Percentiles rank a stretch among this genome's conserved stretches.
Conservation (phyloP, 2,113 vertebrate species). For the Brachyhypopomus occidentalis region DNA sequence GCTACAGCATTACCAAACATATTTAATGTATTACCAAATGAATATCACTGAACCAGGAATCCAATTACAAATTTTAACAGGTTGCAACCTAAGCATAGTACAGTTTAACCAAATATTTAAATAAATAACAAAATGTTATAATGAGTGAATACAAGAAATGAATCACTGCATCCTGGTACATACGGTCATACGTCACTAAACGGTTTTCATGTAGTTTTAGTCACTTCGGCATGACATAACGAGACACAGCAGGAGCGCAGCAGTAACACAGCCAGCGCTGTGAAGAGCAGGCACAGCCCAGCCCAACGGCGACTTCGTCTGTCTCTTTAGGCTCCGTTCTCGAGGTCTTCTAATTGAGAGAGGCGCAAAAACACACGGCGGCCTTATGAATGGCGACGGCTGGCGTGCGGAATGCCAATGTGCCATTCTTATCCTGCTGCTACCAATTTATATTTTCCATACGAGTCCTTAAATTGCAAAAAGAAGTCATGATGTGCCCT, state of each 20-base stretch:
- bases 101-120: background rate
- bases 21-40: no score
- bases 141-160: no score
- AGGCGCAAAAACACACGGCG: conserved; percentile 65
- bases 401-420: conserved; percentile 69
- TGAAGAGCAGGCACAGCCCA: background rate
- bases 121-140: background rate
- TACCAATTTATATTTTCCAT: conserved; percentile 80
- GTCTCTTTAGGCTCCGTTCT: conserved; percentile 53
- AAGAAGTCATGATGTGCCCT: conserved; percentile 70
- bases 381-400: conserved; percentile 71
- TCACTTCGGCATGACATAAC: no score
- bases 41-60: no score
- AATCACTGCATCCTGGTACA: no score
- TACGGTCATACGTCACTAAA: no score
- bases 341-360: conserved; percentile 67
- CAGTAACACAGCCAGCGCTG: background rate
- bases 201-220: no score
- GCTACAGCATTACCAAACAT: no score
- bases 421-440: conserved; percentile 64
- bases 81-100: no score
- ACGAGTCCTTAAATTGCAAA: conserved; percentile 72
- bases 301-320: conserved; percentile 22
- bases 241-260: no score
- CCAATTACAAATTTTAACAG: no score